Base-by-base conservation (phyloP, 2,888 invertebrate genomes). In the Nephrotoma flavescens region DNA sequence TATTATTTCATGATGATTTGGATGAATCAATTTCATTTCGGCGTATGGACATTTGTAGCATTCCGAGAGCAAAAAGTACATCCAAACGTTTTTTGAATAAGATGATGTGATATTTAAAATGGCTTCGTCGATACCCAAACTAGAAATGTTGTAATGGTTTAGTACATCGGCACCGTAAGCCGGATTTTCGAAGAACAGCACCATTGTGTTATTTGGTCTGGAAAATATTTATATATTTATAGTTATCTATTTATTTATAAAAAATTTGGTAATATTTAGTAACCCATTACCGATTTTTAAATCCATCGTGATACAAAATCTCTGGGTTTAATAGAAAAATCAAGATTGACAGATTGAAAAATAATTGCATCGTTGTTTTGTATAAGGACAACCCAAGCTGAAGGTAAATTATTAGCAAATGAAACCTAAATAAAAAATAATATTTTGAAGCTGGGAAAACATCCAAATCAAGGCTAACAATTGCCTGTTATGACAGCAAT, bases 11-110 rank as follows among this genome's bases (percentile, higher is more conserved):
- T 85, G 42, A 86, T 92, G 91, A 0, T 88, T 88, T 88, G 5
- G 88, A 89, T n/a, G 89, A 86, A 87, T 94, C 88, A 41, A 89
- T 89, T 92, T 92, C 88, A 93, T 91, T 88, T 93, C 93, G 87
- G 93, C 92, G 89, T 93, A 95, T 0, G 95, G 95, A 89, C 95
- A 95, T 91, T 93, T 92, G 89, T 94, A 93, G 89, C 96, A 96
- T 89, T 96, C 95, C 87, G 94, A 93, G 19, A 95, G 95, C 0
- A 95, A 93, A 41, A 93, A 92, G 89, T 96, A 96, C 4, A 96
- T 91, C 89, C 93, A 94, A 11, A 93, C 95, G 92, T 88, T 44
- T 44, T 42, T 15, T 11, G 9, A 9, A 85, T 15, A 45, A 7
- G 42, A 11, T 31, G 85, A 85, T 44, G 85, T 85, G 6, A 85